These are phyloP conservation scores for Acanthurus leucopareius DNA, from an alignment of 2,797 vertebrate genomes.

Conservation along the genomic window DNA sequence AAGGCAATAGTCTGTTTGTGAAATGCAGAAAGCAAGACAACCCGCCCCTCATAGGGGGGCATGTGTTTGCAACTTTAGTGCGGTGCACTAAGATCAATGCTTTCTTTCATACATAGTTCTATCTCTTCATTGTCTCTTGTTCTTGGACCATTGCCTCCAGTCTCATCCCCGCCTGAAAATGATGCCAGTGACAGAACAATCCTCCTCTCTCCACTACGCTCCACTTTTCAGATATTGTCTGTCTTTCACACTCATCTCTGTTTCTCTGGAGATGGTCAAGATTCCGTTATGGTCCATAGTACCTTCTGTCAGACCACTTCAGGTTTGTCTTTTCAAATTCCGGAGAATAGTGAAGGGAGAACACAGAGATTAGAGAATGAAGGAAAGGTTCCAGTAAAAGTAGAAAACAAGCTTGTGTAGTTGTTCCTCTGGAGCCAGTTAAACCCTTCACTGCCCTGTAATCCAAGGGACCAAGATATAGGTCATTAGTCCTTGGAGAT, in stretches of 20 bases:
- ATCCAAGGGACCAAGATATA: neutral
- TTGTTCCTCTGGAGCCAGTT: conserved; percentile 1
- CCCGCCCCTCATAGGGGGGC: conserved; percentile 46
- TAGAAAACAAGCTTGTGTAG: neutral
- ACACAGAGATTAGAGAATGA: neutral
- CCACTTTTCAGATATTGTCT: conserved; percentile 14
- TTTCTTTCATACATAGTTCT: conserved; percentile 68
- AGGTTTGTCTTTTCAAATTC: conserved; percentile 9
- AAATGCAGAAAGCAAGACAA: conserved; percentile 27
- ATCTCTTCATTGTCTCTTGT: conserved; percentile 68
- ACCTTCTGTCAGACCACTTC: neutral
- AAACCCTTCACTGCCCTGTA: neutral
- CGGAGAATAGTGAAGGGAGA: neutral
- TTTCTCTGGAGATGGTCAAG: neutral
- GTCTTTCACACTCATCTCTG: conserved; percentile 3
- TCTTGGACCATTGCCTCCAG: conserved; percentile 36
- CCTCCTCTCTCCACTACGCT: conserved; percentile 4
- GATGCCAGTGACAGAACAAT: conserved; percentile 44
- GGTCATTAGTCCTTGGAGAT: neutral
- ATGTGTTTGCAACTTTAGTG: conserved; percentile 57
- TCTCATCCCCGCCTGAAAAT: conserved; percentile 55
- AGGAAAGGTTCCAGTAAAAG: neutral
- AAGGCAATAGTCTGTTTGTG: conserved; percentile 38
- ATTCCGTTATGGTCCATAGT: neutral
- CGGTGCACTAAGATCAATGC: conserved; percentile 66